Conservation (phyloP, 1,140 invertebrate species). For the Meloidogyne exigua region DNA sequence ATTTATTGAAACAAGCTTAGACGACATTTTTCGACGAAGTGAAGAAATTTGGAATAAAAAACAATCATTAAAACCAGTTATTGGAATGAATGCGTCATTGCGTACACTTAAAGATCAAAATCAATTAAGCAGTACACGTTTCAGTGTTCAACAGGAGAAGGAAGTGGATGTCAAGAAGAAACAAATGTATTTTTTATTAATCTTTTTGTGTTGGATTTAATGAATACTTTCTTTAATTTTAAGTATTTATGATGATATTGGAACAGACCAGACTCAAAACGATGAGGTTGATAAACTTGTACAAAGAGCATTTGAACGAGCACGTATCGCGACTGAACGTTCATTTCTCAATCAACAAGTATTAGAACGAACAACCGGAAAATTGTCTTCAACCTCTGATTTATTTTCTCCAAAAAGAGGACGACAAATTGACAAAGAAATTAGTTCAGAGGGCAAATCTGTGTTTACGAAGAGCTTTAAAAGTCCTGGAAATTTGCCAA, state of each 20-base stretch:
- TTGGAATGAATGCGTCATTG: constrained; percentile 18
- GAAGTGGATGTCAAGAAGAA: neutral
- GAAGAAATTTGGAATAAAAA: constrained; percentile 53
- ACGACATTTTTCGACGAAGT: constrained; percentile 41
- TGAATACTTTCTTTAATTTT: neutral
- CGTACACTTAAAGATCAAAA: constrained; percentile 26
- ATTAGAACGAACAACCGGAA: constrained; percentile 35
- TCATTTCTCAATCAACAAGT: constrained; percentile 49
- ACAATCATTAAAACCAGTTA: constrained; percentile 30
- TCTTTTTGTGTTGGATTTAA: neutral
- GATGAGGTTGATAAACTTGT: constrained; percentile 41
- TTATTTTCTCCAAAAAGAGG: constrained; percentile 10
- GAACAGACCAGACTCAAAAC: constrained; percentile 11
- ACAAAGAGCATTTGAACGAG: constrained; percentile 34
- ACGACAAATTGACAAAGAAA: constrained; percentile 6
- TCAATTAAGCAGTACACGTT: constrained; percentile 22
- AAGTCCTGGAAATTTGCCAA: constrained; percentile 9
- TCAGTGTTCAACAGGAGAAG: neutral
- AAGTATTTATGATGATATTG: constrained; percentile 2
- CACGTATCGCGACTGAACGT: constrained; percentile 45
- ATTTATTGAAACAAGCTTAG: constrained; percentile 28
- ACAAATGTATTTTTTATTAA: neutral
- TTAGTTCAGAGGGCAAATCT: constrained; percentile 4
- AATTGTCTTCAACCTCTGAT: constrained; percentile 3
- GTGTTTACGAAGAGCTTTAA: neutral